Evolutionary conservation across 2,888 invertebrate species (phyloP), one percentile per base, ranked within the genome.

Genomic region (Dione vanillae): DNA sequence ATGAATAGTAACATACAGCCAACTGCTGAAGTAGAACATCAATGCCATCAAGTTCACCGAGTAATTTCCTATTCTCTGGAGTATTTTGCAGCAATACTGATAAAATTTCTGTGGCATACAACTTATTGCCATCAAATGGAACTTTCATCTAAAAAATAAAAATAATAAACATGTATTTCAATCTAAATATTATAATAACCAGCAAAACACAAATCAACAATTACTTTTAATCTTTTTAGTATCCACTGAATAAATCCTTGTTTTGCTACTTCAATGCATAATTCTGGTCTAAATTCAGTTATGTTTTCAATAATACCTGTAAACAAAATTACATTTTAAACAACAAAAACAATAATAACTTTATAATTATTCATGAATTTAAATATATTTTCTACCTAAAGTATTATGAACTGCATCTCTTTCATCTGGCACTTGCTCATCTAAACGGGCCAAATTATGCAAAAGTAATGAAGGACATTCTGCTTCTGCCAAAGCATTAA

Each of bases 351-450:
- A 37, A 10, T 16, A 37, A 6, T 9, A n/a, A 35, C 10, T 10
- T 54, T 40, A 37, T 49, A 49, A 5, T 19, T 6, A 16, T 12
- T 11, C 2, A 56, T 40, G 11, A 10, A 11, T 56, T 56, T 40
- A 16, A 16, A 37, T 56, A n/a, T 1, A 19, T 47, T 40, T 37
- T 16, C 49, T 85, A 97, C 97, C 95, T 78, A 98, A 92, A 5
- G 98, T 97, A 84, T 99, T 98, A 87, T 99, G 98, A 0, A 99
- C 98, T 8, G 99, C 99, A 86, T 99, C 99, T 47, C 97, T 94
- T 91, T 99, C 99, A 86, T 99, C 99, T 80, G 98, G 97, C 1
- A 98, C 96, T 66, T 94, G 94, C 86, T 99, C 99, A 88, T 99
- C 99, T 2, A 99, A 94, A 56, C 99, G 94, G 61, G 98, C 97